Evolutionary conservation across 2,888 invertebrate species (phyloP), one percentile per base, ranked within the genome.

Genomic region (Ophioninae sp.): DNA sequence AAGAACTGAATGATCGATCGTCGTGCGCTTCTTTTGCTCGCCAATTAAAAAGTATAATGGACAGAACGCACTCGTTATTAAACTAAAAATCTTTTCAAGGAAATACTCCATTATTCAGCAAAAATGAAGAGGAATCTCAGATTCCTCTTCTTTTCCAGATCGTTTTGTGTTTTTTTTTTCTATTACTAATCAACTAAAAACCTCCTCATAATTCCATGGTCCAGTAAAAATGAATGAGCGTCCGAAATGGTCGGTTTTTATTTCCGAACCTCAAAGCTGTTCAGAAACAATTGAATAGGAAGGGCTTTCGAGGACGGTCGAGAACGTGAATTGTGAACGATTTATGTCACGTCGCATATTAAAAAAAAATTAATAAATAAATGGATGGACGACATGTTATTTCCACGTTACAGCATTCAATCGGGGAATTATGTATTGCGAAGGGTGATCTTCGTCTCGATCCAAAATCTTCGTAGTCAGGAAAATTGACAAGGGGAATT

Each of bases 1-100:
- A 82, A 85, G 84, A 82, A 80, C 74, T 61, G 50, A 80, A 61
- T 57, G 21, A 80, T 74, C 21, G 57, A 86, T 64, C 80, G 62
- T 68, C 17, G 59, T 62, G 3, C 23, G 44, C 39, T 17, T 8
- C 44, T 68, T 17, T 57, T 20, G 30, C 44, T 50, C 75, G 67
- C 44, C 37, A 41, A 13, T 62, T 64, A 7, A 61, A 62, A 37
- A 64, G 81, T 61, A 64, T 79, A 62, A 67, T 74, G 77, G 68
- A 62, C 61, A 68, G 59, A 23, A 76, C 77, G 78, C 74, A 61
- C 41, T 37, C 2, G 21, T 61, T 13, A 21, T 21, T 13, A 59
- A 23, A 50, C 23, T 50, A 79, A 17, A 41, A 23, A 17, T 70
- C 30, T 30, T 30, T 30, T 84, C 78, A 73, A 44, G 39, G 75